Percentiles rank a stretch among this genome's conserved stretches.
Conservation (phyloP, 2,888 invertebrate genomes). For the Halictus ligatus region DNA sequence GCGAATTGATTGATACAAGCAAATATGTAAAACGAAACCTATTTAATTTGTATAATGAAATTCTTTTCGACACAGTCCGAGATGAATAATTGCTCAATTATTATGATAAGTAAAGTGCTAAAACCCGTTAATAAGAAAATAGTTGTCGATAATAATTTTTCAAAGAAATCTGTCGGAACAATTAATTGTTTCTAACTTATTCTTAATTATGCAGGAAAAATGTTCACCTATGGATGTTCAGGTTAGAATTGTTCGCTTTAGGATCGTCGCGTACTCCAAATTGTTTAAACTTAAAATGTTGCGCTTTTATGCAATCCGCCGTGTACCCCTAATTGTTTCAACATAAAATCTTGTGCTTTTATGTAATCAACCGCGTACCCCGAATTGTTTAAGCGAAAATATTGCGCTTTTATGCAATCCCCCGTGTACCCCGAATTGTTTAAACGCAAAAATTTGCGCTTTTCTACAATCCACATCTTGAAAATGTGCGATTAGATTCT, state of each 20-base stretch:
- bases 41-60: neutral
- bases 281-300: neutral
- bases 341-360: neutral
- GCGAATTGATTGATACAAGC: neutral
- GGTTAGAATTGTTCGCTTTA: neutral
- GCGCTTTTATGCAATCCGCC: neutral
- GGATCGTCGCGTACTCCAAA: neutral
- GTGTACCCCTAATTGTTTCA: neutral
- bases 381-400: neutral
- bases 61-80: neutral
- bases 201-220: neutral
- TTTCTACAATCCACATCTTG: neutral
- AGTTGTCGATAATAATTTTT: neutral
- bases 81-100: neutral
- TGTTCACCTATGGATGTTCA: neutral
- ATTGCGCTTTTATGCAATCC: neutral
- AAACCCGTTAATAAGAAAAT: no score
- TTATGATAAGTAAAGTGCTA: no score
- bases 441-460: conserved; percentile 2
- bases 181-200: neutral
- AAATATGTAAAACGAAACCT: neutral
- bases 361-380: neutral
- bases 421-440: neutral
- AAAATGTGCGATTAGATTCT: conserved; percentile 20
- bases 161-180: neutral